These are phyloP conservation scores for Napeogenes inachia DNA, from an alignment of 2,888 invertebrate genomes.

Conservation along the genomic window DNA sequence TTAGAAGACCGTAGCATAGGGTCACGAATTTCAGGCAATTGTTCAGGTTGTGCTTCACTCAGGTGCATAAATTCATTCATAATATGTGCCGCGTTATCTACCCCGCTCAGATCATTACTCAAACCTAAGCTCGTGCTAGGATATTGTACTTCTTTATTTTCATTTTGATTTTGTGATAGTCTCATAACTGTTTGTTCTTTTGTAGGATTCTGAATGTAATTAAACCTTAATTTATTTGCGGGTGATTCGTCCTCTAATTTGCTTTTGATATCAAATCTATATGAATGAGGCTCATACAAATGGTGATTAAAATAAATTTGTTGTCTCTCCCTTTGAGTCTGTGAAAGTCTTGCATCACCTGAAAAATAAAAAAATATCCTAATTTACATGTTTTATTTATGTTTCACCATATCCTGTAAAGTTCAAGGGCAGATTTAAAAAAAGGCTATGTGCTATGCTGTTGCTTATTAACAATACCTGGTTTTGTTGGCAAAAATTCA, in stretches of 20 bases:
- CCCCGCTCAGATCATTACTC: background rate
- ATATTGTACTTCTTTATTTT: conserved; percentile 13
- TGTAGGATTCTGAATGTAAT: background rate
- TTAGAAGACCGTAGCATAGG: background rate
- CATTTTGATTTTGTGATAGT: conserved; percentile 7
- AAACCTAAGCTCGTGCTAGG: background rate
- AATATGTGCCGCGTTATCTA: background rate
- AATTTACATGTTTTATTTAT: background rate
- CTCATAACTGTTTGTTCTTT: conserved; percentile 2
- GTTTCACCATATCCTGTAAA: background rate
- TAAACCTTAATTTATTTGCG: background rate
- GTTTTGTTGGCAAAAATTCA: conserved; percentile 12
- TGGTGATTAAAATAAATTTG: conserved; percentile 22
- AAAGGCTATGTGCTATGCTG: background rate
- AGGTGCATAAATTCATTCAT: background rate
- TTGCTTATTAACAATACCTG: conserved; percentile 11
- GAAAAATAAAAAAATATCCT: background rate
- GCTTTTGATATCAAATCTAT: conserved; percentile 14
- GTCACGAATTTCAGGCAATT: background rate
- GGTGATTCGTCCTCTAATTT: conserved; percentile 9
- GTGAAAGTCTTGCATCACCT: background rate
- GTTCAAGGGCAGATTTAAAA: conserved; percentile 7
- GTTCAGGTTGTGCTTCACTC: background rate
- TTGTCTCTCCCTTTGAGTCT: background rate
- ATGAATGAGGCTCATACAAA: conserved; percentile 19